Base-by-base conservation (phyloP, 2,797 vertebrate species). In the Melanotaenia maccullochi region DNA sequence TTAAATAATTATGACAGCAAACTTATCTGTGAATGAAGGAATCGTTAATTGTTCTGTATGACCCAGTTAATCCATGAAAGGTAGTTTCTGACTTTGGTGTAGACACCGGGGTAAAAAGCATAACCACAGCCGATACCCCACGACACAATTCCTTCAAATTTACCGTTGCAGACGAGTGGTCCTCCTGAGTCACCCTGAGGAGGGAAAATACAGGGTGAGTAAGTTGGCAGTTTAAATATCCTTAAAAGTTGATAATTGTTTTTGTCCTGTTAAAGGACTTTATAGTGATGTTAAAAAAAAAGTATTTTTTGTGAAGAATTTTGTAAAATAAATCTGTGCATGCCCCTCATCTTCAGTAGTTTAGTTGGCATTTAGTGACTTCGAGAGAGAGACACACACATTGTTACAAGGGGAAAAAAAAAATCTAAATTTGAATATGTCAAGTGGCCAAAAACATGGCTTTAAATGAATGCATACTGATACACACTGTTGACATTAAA, bases 171-270 rank as follows among this genome's bases (percentile, higher is more conserved):
- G 35, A 95, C 13, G 0, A 95, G 91, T 11, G 95, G 94, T 49
- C 95, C 94, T n/a, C 95, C 95, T 2, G 95, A 95, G 79, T 95
- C 95, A 1, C 94, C 94, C 95, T 95, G 89, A 24, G 56, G 47
- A 83, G 1, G 30, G 8, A 65, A 65, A 67, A 8, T 18, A 30
- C 5, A 14, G 25, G 11, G 6, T 55, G 3, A n/a, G 44, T 9
- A n/a, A 47, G 20, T 9, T n/a, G 22, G 9, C 22, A 52, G 22
- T 52, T 9, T 24, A 24, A 51, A 51, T 24, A 51, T 11, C 47
- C 9, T 49, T 49, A 22, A 49, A 9, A 22, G n/a, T n/a, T 9
- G 8, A 49, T 49, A 4, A 22, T 9, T 3, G 6, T 20, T 51
- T 24, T 51, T 49, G 44, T 49, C 8, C 20, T n/a, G 8, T 49